Base-by-base conservation (phyloP, 2,888 invertebrate genomes). In the Julus scandinavius region DNA sequence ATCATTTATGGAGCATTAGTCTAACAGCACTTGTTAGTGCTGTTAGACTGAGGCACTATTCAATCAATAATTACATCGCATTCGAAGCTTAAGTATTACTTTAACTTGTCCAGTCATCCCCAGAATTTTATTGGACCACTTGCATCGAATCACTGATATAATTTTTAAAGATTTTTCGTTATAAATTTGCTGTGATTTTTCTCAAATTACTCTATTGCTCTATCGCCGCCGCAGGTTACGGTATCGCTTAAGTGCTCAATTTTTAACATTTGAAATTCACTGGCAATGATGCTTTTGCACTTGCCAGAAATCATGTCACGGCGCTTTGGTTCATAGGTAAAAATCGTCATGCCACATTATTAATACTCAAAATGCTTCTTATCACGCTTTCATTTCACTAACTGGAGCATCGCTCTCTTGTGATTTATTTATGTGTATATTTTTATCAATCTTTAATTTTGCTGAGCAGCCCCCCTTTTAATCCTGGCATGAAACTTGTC, bases 331-430 rank as follows among this genome's bases (percentile, higher is more conserved):
- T 20, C 9, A n/a, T 6, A 17, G 63, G 4, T 6, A 7, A 72
- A 72, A 72, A 72, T 29, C 7, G 15, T 72, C 63, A 72, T 72
- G 9, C 80, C 80, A 20, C 38, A 38, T 80, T 3, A 38, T 11
- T 38, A 80, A 80, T 80, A 80, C 80, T 38, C 80, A 80, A 80
- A 80, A 80, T 72, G 80, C 80, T 80, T 80, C 80, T 80, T 6
- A 80, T 20, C 80, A 29, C 38, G 13, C 38, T 80, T 80, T 29
- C 38, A 38, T 80, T 80, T 80, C 72, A 80, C 38, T 80, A 80
- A 80, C 80, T 80, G 13, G 80, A 80, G 80, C 80, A 38, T 80
- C 38, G 80, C 80, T 80, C 80, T 54, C 54, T 72, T 29, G 80
- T 80, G 80, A 80, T 29, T 80, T 80, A 11, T 80, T 80, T 80